Conservation (phyloP, 1,140 invertebrate species). For the Ganaspis sp. region DNA sequence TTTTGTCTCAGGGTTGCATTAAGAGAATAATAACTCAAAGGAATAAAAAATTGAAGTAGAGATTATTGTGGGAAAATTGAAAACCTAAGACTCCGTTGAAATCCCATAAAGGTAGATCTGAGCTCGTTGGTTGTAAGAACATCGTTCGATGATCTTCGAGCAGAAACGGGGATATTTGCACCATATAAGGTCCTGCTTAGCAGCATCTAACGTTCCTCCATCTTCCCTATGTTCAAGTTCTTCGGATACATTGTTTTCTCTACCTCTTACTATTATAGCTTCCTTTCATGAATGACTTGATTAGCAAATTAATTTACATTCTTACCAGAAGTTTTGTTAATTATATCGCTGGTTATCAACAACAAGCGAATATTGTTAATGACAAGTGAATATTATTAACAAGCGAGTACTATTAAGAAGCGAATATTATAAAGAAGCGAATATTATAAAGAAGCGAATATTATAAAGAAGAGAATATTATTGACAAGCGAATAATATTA, state of each 20-base stretch:
- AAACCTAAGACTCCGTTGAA: background rate
- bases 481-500: no score
- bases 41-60: background rate
- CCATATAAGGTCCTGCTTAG: conserved; percentile 57
- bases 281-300: background rate
- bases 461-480: no score
- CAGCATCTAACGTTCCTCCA: conserved; percentile 51
- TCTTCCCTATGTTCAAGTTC: conserved; percentile 43
- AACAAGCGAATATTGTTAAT: no score
- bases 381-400: no score
- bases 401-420: no score
- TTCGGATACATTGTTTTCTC: conserved; percentile 51
- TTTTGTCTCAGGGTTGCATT: no score
- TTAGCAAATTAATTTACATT: no score
- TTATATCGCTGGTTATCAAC: no score
- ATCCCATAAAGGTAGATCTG: conserved; percentile 12
- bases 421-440: no score
- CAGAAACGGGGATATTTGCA: conserved; percentile 51
- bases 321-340: no score
- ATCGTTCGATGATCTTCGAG: conserved; percentile 24
- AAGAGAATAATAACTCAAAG: background rate
- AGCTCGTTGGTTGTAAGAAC: background rate
- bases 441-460: no score
- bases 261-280: conserved; percentile 6
- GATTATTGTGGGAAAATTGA: conserved; percentile 7